phyloP scores from a whole-genome alignment of 2,888 invertebrate genomes.

The Ametastegia equiseti region DNA sequence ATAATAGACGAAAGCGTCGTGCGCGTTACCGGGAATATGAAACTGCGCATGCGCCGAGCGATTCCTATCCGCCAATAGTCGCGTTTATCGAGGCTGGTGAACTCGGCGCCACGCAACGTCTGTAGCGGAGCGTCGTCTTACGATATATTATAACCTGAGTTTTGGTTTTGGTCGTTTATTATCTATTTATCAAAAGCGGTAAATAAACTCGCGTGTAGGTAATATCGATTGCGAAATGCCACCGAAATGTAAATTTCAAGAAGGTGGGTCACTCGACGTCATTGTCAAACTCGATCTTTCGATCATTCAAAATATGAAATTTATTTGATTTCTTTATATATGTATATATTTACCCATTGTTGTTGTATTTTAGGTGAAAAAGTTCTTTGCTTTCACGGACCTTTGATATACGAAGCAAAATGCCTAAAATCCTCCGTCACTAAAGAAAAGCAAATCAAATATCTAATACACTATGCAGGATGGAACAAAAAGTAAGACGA shows the following conservation, averaged over 20 bases:
- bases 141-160: slow-evolving; percentile 24
- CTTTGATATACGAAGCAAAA: slow-evolving; percentile 96
- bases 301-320: not conserved
- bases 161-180: not conserved
- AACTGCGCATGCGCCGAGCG: not conserved
- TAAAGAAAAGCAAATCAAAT: slow-evolving; percentile 91
- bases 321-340: no score
- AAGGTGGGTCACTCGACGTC: slow-evolving; percentile 59
- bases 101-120: slow-evolving; percentile 18
- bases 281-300: not conserved
- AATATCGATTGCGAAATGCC: slow-evolving; percentile 54
- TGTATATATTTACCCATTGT: no score
- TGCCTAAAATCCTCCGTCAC: slow-evolving; percentile 88
- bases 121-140: slow-evolving; percentile 3
- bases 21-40: not conserved
- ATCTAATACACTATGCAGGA: slow-evolving; percentile 95
- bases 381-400: slow-evolving; percentile 95
- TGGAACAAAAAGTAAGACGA: slow-evolving; percentile 97
- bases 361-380: slow-evolving; percentile 82
- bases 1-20: slow-evolving; percentile 29
- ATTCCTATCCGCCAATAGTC: not conserved
- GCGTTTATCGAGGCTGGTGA: not conserved
- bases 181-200: not conserved
- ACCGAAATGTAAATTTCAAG: slow-evolving; percentile 65
- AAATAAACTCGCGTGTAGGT: not conserved